A percentile compares a stretch with the other conserved stretches of the same genome.
phyloP scores from a whole-genome alignment of 2,797 vertebrate genomes.

The Falco berigora region DNA sequence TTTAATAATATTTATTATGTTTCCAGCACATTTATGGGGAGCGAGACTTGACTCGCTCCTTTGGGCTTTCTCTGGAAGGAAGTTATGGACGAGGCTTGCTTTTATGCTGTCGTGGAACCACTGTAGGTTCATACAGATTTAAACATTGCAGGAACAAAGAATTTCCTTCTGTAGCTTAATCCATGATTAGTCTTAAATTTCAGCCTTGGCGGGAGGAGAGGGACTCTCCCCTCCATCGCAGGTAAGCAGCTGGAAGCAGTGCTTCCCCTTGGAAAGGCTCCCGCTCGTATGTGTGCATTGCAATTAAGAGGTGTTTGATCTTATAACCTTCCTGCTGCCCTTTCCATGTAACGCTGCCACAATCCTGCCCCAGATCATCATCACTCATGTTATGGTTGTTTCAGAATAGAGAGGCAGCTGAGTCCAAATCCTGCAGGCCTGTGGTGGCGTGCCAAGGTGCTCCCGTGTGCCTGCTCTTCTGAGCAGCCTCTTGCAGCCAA shows the following conservation, averaged over 20 bases:
- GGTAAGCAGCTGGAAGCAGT: background rate
- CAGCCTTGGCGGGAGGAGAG: background rate
- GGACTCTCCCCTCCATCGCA: background rate
- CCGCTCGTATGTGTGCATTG: background rate
- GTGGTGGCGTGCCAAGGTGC: background rate
- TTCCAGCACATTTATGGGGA: background rate
- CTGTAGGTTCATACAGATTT: background rate
- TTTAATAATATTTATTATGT: background rate
- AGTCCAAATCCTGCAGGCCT: background rate
- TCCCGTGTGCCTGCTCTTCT: background rate
- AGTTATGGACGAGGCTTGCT: background rate
- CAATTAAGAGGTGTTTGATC: background rate
- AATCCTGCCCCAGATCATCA: background rate
- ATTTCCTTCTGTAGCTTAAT: background rate
- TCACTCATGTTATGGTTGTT: accelerated
- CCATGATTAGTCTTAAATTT: background rate
- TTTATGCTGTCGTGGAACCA: accelerated
- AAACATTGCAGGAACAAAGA: background rate
- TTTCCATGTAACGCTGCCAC: accelerated
- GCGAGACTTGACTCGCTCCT: slow-evolving; percentile 21
- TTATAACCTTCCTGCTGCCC: background rate
- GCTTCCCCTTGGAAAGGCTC: background rate
- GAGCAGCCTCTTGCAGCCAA: background rate
- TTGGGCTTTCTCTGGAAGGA: background rate
- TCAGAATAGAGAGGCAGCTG: background rate